Percentiles rank a stretch among this genome's conserved stretches.
These are phyloP conservation scores for Caenorhabditis zanzibari DNA, from an alignment of 2,888 invertebrate species.

Conservation along the genomic window DNA sequence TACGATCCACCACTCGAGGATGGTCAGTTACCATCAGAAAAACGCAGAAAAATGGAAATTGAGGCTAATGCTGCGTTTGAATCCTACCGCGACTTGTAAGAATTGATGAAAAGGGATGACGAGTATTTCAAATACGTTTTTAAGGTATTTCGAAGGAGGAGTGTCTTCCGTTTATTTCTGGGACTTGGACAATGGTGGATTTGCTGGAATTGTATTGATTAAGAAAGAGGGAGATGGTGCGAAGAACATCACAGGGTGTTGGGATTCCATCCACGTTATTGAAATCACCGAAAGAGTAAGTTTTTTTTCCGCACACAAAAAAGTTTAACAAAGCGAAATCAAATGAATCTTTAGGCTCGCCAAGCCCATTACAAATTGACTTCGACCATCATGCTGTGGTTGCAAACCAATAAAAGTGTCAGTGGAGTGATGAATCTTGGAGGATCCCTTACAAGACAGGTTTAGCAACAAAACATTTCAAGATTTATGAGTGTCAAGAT, in stretches of 20 bases:
- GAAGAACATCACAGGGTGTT: constrained; percentile 98
- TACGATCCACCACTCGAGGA: constrained; percentile 98
- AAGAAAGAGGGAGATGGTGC: constrained; percentile 98
- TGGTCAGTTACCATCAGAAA: constrained; percentile 98
- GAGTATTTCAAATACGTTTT: neutral
- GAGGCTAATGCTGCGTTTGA: constrained; percentile 99
- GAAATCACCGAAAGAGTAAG: constrained; percentile 88
- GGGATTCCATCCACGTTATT: constrained; percentile 99
- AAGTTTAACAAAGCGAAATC: too few relatives aligned
- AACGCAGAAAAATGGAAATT: constrained; percentile 94
- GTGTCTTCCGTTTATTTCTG: constrained; percentile 99
- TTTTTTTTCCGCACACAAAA: too few relatives aligned
- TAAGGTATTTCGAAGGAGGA: constrained; percentile 94
- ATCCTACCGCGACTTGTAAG: constrained; percentile 90
- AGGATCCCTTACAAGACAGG: constrained; percentile 97
- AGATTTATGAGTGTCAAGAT: neutral
- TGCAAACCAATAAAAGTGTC: constrained; percentile 92
- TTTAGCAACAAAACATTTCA: constrained; percentile 82
- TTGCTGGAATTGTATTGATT: constrained; percentile 97
- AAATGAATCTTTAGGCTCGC: constrained; percentile 56
- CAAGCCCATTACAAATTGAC: constrained; percentile 91
- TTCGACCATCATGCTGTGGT: constrained; percentile 99
- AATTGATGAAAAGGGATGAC: neutral
- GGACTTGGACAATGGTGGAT: constrained; percentile 97
- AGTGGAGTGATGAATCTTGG: constrained; percentile 99